Percentiles rank a stretch among this genome's conserved stretches.
Conservation (phyloP, 2,797 vertebrate genomes). For the Enoplosus armatus region DNA sequence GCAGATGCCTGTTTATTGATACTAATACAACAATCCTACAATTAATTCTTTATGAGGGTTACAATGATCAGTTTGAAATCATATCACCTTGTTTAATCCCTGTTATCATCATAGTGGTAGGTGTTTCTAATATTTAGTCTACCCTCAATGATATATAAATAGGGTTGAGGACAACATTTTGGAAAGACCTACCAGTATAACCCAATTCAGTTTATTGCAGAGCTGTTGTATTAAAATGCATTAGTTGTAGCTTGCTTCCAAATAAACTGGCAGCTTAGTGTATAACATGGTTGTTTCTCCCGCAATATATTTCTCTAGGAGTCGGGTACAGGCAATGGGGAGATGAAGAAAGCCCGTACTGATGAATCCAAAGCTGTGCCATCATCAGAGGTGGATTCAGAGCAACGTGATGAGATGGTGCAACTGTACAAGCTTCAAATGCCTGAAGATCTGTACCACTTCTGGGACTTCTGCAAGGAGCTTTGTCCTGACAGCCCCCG, state of each 20-base stretch:
- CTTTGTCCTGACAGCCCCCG: slow-evolving; percentile 87
- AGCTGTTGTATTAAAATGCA: too few species aligned
- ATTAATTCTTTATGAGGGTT: background rate
- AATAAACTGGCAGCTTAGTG: background rate
- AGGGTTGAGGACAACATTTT: too few species aligned
- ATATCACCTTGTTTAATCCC: too few species aligned
- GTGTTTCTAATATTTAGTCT: too few species aligned
- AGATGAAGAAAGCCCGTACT: slow-evolving; percentile 83
- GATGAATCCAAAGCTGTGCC: slow-evolving; percentile 62
- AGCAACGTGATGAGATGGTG: slow-evolving; percentile 87
- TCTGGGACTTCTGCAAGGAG: slow-evolving; percentile 94
- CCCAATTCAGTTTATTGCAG: too few species aligned
- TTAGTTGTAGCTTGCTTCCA: too few species aligned
- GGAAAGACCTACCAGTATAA: too few species aligned
- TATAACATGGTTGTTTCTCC: background rate
- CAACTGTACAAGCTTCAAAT: slow-evolving; percentile 88
- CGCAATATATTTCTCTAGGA: slow-evolving; percentile 56
- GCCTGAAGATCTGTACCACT: slow-evolving; percentile 95
- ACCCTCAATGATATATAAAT: too few species aligned
- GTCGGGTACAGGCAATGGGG: slow-evolving; percentile 72
- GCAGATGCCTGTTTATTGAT: background rate
- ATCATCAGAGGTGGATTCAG: slow-evolving; percentile 57
- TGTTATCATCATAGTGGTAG: too few species aligned
- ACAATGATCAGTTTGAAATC: background rate
- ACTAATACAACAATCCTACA: background rate